phyloP scores from a whole-genome alignment of 2,888 invertebrate species.

The Lasioglossum pauxillum region DNA sequence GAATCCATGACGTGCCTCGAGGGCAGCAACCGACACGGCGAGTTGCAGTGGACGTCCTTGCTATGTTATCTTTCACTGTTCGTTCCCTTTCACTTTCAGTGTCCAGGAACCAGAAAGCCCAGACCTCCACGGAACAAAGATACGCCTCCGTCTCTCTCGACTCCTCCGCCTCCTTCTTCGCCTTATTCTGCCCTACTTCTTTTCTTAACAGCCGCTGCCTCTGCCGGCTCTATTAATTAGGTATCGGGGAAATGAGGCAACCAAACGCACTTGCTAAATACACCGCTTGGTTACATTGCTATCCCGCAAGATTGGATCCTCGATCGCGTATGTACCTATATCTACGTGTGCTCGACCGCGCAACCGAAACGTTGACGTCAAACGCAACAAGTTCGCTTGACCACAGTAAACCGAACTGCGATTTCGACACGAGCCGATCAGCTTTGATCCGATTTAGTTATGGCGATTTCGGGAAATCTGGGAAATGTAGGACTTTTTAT shows the following conservation, averaged over 20 bases:
- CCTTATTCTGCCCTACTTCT: conserved; percentile 56
- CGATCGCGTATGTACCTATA: neutral
- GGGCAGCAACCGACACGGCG: conserved; percentile 81
- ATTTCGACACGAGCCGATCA: neutral
- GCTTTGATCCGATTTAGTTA: neutral
- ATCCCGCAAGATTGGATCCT: conserved; percentile 19
- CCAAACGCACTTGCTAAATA: conserved; percentile 4
- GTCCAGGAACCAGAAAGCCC: conserved; percentile 81
- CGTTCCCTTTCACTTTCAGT: conserved; percentile 84
- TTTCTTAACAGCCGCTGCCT: conserved; percentile 26
- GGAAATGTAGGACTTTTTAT: too few relatives aligned
- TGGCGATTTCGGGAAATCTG: neutral
- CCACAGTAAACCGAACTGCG: neutral
- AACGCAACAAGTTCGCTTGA: neutral
- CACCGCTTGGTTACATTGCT: neutral
- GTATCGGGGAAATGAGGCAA: neutral
- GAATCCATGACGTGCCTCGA: conserved; percentile 77
- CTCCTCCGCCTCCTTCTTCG: neutral
- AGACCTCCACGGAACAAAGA: conserved; percentile 76
- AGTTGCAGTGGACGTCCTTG: conserved; percentile 84
- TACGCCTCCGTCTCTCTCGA: conserved; percentile 59
- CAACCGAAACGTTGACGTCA: neutral
- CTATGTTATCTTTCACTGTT: conserved; percentile 82
- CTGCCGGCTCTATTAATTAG: conserved; percentile 20
- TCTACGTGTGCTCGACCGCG: neutral